Evolutionary conservation across 2,113 vertebrate species (phyloP).

Genomic region (Carettochelys insculpta): DNA sequence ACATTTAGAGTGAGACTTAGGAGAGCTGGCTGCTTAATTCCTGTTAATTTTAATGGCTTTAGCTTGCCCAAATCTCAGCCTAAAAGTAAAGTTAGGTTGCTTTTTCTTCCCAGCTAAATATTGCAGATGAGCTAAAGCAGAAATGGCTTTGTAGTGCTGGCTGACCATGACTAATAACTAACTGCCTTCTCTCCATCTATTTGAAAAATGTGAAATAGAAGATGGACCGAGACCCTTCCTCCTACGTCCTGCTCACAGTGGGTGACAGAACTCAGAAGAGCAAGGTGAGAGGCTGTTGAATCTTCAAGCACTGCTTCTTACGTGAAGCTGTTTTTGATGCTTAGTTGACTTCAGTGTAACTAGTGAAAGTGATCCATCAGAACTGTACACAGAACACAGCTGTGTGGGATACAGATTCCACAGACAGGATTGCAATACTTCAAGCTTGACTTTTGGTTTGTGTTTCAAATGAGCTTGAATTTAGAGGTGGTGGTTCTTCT

Average conservation of each 20-base stretch:
- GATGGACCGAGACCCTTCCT: slow-evolving; percentile 80
- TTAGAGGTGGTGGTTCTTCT: too few relatives aligned
- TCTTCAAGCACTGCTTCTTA: background rate
- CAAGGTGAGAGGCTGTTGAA: slow-evolving; percentile 82
- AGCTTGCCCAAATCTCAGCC: background rate
- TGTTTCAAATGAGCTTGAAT: background rate
- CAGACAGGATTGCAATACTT: background rate
- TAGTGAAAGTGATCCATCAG: background rate
- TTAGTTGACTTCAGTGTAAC: background rate
- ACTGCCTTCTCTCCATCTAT: background rate
- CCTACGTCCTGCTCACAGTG: slow-evolving; percentile 86
- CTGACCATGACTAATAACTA: background rate
- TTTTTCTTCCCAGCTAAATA: background rate
- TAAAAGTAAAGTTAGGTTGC: background rate
- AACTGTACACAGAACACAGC: background rate
- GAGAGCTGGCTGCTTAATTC: background rate
- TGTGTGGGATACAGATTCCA: background rate
- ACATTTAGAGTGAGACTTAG: background rate
- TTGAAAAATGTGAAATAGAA: slow-evolving; percentile 60
- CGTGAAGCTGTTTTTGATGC: background rate
- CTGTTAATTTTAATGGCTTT: background rate
- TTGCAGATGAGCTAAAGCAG: background rate
- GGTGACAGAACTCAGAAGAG: slow-evolving; percentile 85
- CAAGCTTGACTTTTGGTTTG: background rate
- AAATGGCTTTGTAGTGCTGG: background rate